Evolutionary conservation across 2,113 vertebrate species (phyloP).

Genomic region (Psilopsiagon aymara): DNA sequence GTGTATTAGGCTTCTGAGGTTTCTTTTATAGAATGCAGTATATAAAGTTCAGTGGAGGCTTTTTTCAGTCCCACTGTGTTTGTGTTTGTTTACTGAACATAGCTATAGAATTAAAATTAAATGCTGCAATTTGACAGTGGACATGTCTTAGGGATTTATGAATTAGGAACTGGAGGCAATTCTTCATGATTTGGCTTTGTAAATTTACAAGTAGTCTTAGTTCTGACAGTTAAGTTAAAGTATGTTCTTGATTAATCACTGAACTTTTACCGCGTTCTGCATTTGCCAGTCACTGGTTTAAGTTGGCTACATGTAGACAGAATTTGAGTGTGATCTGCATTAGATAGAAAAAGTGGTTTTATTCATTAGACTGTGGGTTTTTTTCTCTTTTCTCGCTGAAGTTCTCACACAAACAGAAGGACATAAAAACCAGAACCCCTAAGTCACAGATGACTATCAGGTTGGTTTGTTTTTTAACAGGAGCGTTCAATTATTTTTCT

Average conservation of each 20-base stretch:
- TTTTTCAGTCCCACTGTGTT: not conserved
- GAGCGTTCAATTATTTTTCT: not conserved
- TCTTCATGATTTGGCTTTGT: not conserved
- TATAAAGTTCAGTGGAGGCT: not conserved
- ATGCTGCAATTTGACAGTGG: not conserved
- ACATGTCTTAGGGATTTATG: not conserved
- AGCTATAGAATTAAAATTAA: not conserved
- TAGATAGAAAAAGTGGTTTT: not conserved
- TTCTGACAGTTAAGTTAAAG: not conserved
- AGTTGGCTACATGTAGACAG: not conserved
- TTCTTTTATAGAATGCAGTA: not conserved
- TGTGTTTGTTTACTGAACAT: not conserved
- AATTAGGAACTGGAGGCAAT: not conserved
- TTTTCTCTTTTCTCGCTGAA: not conserved
- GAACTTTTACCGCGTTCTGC: not conserved
- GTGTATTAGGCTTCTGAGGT: not conserved
- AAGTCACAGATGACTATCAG: not conserved
- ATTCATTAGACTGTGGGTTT: not conserved
- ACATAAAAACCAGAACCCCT: not conserved
- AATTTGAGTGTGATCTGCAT: not conserved
- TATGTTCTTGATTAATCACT: not conserved
- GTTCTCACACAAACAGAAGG: not conserved
- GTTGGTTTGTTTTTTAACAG: not conserved
- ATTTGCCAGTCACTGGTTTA: not conserved
- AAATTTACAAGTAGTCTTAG: not conserved